Evolutionary conservation across 1,140 invertebrate genomes (phyloP).

Genomic region (Oryzaephilus surinamensis): DNA sequence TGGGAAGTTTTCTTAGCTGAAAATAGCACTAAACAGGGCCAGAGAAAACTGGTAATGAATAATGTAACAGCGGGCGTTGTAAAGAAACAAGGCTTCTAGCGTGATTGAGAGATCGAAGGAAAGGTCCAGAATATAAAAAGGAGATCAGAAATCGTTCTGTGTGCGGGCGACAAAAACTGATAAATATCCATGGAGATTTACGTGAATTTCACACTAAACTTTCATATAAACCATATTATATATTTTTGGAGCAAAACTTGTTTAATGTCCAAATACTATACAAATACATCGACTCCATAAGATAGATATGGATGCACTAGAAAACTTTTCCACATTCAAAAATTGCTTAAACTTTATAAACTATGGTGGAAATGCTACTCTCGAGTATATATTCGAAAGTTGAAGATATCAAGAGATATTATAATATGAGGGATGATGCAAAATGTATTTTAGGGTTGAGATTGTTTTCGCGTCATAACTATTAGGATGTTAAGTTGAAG

Average conservation of each 20-base stretch:
- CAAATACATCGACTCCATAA: too few species aligned
- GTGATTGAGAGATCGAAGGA: slow-evolving; percentile 34
- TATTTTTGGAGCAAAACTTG: too few species aligned
- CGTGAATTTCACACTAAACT: too few species aligned
- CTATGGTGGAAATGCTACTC: not conserved
- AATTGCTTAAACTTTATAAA: not conserved
- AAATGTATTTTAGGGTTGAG: too few species aligned
- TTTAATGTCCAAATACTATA: too few species aligned
- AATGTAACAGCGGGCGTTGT: slow-evolving; percentile 32
- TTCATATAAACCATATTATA: too few species aligned
- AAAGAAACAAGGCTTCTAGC: slow-evolving; percentile 33
- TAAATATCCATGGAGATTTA: too few species aligned
- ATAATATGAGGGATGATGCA: too few species aligned
- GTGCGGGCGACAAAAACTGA: slow-evolving; percentile 33
- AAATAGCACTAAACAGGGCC: slow-evolving; percentile 24
- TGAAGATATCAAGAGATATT: too few species aligned
- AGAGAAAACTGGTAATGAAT: slow-evolving; percentile 27
- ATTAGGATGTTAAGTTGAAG: not conserved
- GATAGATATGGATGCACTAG: too few species aligned
- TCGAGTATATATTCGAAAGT: not conserved
- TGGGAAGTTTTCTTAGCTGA: too few species aligned
- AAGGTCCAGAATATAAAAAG: slow-evolving; percentile 34
- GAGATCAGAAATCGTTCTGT: slow-evolving; percentile 34
- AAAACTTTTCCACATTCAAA: slow-evolving; percentile 6
- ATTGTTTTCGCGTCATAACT: slow-evolving; percentile 7